These are phyloP conservation scores for Isaurus tuberculatus DNA, from an alignment of 92 coral and sea anemone genomes.

Conservation along the genomic window DNA sequence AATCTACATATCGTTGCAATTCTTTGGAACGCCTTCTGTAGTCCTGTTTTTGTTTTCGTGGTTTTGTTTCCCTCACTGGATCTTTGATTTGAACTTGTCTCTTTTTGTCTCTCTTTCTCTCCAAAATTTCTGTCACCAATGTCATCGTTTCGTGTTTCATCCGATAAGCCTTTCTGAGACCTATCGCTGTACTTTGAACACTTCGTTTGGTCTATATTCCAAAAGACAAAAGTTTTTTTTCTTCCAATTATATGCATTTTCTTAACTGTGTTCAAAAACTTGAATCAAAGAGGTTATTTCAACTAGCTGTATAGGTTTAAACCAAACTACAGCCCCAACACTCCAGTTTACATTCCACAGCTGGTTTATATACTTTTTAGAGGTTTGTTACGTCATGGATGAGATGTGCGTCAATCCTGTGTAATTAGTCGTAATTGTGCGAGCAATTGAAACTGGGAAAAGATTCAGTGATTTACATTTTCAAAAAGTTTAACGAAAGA, in stretches of 20 bases:
- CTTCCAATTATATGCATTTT: conserved; percentile 25
- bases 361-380: background rate
- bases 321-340: too few relatives aligned
- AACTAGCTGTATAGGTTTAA: background rate
- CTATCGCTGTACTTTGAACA: conserved; percentile 1
- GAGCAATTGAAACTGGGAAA: background rate
- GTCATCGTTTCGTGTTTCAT: background rate
- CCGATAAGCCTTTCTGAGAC: background rate
- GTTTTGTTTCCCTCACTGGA: background rate
- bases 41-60: background rate
- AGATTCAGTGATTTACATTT: too few relatives aligned
- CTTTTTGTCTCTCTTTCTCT: background rate
- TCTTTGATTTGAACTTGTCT: background rate
- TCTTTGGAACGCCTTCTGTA: background rate
- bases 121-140: background rate
- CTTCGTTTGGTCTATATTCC: background rate
- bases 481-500: too few relatives aligned
- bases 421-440: too few relatives aligned
- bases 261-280: background rate
- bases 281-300: background rate
- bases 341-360: background rate
- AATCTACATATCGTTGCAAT: background rate
- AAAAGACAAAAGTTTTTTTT: background rate
- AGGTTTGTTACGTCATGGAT: background rate
- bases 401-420: background rate